These are phyloP conservation scores for Hydrophis major DNA, from an alignment of 2,797 vertebrate genomes.

Conservation along the genomic window DNA sequence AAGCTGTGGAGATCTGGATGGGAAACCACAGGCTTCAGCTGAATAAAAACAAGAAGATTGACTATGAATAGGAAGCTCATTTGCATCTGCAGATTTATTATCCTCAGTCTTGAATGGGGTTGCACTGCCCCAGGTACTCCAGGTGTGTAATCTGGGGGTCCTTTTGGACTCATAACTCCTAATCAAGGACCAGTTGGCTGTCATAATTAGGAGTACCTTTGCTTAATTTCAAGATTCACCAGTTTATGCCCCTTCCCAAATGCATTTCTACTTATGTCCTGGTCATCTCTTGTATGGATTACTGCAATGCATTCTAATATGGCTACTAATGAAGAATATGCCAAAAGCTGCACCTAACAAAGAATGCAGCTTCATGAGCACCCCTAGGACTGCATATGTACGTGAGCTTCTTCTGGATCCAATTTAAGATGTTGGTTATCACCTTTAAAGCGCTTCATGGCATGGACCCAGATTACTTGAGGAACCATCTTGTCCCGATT, in stretches of 20 bases:
- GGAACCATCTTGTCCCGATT: background rate
- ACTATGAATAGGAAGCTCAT: background rate
- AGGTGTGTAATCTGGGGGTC: background rate
- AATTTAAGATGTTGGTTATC: background rate
- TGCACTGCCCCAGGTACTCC: background rate
- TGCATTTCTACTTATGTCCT: background rate
- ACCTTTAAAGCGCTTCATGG: background rate
- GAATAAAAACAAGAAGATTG: background rate
- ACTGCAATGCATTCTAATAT: background rate
- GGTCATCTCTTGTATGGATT: background rate
- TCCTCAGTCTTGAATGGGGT: background rate
- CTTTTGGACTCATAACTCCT: background rate
- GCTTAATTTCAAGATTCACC: background rate
- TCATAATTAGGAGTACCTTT: background rate
- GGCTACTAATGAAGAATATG: background rate
- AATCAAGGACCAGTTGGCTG: background rate
- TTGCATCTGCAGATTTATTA: background rate
- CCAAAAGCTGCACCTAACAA: background rate
- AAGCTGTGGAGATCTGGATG: background rate
- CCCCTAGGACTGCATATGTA: background rate
- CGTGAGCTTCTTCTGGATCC: background rate
- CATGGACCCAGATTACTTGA: background rate
- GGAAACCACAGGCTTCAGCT: background rate
- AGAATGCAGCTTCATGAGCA: background rate
- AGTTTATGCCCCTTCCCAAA: background rate